Base-by-base conservation (phyloP, 2,797 vertebrate species). In the Catamblyrhynchus diadema region DNA sequence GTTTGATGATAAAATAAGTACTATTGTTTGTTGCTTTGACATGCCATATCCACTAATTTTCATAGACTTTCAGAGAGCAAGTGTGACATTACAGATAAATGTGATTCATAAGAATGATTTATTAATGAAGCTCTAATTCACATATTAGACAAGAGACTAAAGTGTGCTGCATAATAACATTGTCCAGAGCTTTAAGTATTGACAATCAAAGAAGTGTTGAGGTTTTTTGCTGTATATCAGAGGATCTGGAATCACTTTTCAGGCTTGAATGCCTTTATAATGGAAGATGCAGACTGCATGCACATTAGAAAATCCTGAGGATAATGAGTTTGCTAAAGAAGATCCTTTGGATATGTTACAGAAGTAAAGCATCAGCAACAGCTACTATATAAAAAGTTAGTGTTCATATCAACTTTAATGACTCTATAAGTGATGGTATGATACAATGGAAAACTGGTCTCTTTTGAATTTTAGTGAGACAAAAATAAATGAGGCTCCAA, bases 241-340 rank as follows among this genome's bases (percentile, higher is more conserved):
- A 84, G 60, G 79, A 30, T 30, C 39, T 85, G 60, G 37, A 92
- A 92, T 82, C 0, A 0, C 14, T 89, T 72, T 91, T 81, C 66
- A 92, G 57, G 57, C 39, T 90, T 85, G 64, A 86, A 87, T 85
- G 60, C 12, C 32, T 86, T 79, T 85, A 32, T 77, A 91, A 96
- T 80, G 30, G 28, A 62, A 91, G 62, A 77, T 60, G 41, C 27
- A 81, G 90, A 80, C 64, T 73, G 41, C 41, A 77, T 23, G 17
- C 27, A 87, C n/a, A 71, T 80, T 82, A 87, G 87, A 91, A 89
- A 84, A 51, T 28, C 27, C 51, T 53, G 35, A 81, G 27, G 30
- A 71, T 54, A 87, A 85, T 57, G 44, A 71, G 27, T 25, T 45
- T 89, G 14, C 44, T 73, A 72, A 75, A 86, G 60, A 78, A 70